Evolutionary conservation across 2,888 invertebrate species (phyloP), one percentile per base, ranked within the genome.

Genomic region (Prosapia bicincta): DNA sequence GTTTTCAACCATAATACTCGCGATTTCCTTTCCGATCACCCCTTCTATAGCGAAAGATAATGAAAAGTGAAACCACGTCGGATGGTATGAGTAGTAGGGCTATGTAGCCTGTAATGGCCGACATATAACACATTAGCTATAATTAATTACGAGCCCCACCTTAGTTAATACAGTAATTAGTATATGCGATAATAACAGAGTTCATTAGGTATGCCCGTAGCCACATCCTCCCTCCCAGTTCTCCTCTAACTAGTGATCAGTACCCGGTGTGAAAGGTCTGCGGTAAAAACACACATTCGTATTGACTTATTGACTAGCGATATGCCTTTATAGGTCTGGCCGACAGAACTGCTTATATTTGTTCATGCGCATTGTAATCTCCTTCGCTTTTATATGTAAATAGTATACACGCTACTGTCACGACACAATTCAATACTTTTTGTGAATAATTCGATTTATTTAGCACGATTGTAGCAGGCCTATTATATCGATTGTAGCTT

Each of bases 121-220:
- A 74, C 72, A 72, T 72, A 72, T 74, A 74, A 74, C 69, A 69
- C 76, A 69, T 76, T 67, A 23, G 73, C 69, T 66, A 72, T 76
- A 76, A 76, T 76, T 76, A 76, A 76, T 76, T 72, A 76, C 65
- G 66, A 26, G 67, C 75, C 72, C 73, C 65, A 73, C 72, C 73
- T 72, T 69, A 66, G 73, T 70, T 76, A 72, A 76, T 76, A 73
- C 73, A 73, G 73, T 76, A 76, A 76, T 76, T 76, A 76, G 76
- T 73, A 74, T 74, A 74, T 74, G 74, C 74, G 74, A 74, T 74
- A 74, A 74, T 74, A 74, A 54, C 54, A 69, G 74, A 68, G 69
- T 74, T 74, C 68, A 74, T 74, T 74, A 74, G 68, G 43, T 69
- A 26, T 30, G 74, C 54, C 54, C 54, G 54, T 54, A 54, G 54